A percentile compares a stretch with the other conserved stretches of the same genome.
phyloP scores from a whole-genome alignment of 2,113 vertebrate genomes.

The Cephalopholis sonnerati region DNA sequence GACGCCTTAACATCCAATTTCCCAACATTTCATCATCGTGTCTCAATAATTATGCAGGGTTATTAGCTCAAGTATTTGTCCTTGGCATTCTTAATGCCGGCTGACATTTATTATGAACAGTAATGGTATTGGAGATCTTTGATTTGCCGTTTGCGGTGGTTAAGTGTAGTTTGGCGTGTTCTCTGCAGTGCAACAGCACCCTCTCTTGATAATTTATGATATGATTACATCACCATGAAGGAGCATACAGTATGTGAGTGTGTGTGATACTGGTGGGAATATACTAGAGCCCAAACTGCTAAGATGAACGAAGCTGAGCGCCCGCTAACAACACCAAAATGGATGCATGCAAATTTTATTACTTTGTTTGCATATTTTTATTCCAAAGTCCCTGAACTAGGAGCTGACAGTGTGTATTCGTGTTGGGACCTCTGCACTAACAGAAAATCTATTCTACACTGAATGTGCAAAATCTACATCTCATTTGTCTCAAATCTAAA shows the following conservation, averaged over 20 bases:
- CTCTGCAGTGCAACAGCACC: conserved; percentile 80
- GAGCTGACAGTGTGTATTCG: background rate
- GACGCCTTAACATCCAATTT: conserved; percentile 76
- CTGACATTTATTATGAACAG: conserved; percentile 82
- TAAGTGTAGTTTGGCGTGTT: background rate
- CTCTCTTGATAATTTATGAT: conserved; percentile 73
- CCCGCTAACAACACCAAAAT: background rate
- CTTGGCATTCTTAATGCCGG: conserved; percentile 81
- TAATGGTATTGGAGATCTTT: conserved; percentile 71
- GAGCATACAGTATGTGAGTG: background rate
- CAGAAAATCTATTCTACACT: background rate
- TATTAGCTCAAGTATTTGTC: conserved; percentile 84
- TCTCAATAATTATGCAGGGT: conserved; percentile 81
- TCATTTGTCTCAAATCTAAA: conserved; percentile 13
- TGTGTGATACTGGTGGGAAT: conserved; percentile 1
- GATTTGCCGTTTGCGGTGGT: conserved; percentile 51
- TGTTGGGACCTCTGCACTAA: background rate
- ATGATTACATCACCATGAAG: conserved; percentile 54
- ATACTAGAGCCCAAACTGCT: background rate
- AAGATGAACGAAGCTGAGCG: background rate
- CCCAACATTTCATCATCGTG: conserved; percentile 81
- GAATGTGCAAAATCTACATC: background rate
- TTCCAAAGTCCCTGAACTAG: background rate
- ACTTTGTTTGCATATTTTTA: conserved; percentile 8
- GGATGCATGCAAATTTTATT: background rate